These are phyloP conservation scores for Takifugu rubripes DNA, from an alignment of 2,797 vertebrate species.

Conservation along the genomic window DNA sequence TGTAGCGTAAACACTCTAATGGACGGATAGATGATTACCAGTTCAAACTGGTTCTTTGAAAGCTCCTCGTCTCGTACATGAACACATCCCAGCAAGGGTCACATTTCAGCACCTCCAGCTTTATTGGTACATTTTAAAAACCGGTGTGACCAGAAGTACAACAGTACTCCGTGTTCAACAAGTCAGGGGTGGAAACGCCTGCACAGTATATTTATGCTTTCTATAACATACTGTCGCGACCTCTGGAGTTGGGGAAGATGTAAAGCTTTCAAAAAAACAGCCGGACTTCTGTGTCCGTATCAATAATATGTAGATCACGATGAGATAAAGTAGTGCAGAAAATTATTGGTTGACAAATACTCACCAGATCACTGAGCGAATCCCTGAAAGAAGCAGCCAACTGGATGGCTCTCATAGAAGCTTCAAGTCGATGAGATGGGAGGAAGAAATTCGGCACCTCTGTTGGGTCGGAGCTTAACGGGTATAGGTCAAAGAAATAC, in stretches of 20 bases:
- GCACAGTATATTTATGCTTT: no score
- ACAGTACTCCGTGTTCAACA: no score
- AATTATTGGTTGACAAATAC: conserved; percentile 32
- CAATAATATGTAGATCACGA: background rate
- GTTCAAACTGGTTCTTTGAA: background rate
- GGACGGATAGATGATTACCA: background rate
- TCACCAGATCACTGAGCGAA: conserved; percentile 65
- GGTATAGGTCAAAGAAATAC: conserved; percentile 66
- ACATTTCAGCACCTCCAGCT: no score
- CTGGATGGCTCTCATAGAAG: conserved; percentile 84
- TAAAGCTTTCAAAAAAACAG: no score
- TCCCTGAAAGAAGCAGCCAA: conserved; percentile 72
- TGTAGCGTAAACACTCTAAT: no score
- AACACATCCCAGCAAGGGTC: no score
- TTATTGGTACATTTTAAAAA: no score
- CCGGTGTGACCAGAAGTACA: no score
- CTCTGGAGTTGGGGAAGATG: no score
- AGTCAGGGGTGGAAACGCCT: no score
- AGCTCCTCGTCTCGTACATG: background rate
- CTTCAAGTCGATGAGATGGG: conserved; percentile 85
- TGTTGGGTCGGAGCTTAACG: conserved; percentile 69
- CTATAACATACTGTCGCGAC: no score
- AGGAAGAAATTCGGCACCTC: conserved; percentile 93
- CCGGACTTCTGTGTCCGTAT: no score
- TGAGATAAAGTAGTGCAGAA: background rate